These are phyloP conservation scores for Anhinga anhinga DNA, from an alignment of 2,113 vertebrate species.

Conservation along the genomic window DNA sequence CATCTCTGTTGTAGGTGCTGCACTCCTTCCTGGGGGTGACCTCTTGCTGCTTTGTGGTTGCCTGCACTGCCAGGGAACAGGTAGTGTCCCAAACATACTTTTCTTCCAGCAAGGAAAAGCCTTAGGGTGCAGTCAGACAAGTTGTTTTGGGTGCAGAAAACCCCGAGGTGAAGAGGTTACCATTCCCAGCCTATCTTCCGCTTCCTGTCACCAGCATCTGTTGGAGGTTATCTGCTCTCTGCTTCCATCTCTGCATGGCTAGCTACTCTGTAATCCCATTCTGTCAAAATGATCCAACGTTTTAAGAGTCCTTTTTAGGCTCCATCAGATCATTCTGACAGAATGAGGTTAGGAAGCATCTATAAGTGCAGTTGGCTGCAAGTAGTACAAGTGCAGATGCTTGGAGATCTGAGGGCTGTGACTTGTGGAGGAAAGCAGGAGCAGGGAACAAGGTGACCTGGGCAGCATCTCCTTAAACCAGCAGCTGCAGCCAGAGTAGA, in stretches of 20 bases:
- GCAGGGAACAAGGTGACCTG: not conserved
- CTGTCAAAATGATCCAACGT: not conserved
- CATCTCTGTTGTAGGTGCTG: not conserved
- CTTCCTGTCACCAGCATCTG: not conserved
- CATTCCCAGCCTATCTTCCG: not conserved
- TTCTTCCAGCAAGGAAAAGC: not conserved
- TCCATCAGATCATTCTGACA: conserved; percentile 12
- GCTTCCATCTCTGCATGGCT: not conserved
- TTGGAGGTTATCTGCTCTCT: not conserved
- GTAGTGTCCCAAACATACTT: not conserved
- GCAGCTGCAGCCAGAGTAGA: not conserved
- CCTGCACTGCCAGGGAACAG: not conserved
- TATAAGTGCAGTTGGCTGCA: not conserved
- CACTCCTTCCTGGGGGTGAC: not conserved
- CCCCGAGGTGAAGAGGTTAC: not conserved
- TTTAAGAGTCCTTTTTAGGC: not conserved
- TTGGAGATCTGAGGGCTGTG: not conserved
- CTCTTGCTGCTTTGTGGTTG: not conserved
- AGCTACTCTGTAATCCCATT: not conserved
- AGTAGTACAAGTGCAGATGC: not conserved
- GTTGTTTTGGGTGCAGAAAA: not conserved
- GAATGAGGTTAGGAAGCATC: conserved; percentile 17
- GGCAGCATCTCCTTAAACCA: not conserved
- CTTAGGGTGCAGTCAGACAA: not conserved
- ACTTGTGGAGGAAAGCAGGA: not conserved